These are phyloP conservation scores for Taurulus bubalis DNA, from an alignment of 2,113 vertebrate species.

Conservation along the genomic window DNA sequence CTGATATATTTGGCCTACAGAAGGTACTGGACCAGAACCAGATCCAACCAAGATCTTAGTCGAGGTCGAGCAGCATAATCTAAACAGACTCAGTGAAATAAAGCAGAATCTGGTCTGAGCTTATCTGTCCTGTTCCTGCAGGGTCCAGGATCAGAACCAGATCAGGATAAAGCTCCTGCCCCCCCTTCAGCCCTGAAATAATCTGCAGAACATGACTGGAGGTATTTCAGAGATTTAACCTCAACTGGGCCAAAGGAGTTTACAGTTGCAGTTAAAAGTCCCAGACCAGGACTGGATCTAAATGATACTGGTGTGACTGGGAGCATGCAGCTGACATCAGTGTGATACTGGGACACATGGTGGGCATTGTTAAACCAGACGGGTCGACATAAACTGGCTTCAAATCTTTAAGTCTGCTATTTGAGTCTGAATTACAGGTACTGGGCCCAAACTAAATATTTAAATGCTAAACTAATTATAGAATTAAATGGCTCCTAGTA, in stretches of 20 bases:
- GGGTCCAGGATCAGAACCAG: neutral
- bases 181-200: constrained; percentile 15
- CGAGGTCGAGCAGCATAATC: neutral
- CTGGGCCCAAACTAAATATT: neutral
- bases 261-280: constrained; percentile 19
- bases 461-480: too few relatives aligned
- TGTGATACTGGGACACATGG: neutral
- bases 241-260: constrained; percentile 38
- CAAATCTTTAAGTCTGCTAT: neutral
- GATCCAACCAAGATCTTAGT: neutral
- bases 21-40: neutral
- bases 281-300: constrained; percentile 3
- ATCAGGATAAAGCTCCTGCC: neutral
- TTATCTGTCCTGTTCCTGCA: neutral
- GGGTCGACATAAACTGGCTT: neutral
- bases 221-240: constrained; percentile 56
- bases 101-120: neutral
- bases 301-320: neutral
- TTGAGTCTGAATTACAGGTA: neutral
- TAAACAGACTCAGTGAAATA: neutral
- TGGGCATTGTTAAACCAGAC: neutral
- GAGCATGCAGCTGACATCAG: neutral
- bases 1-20: too few relatives aligned
- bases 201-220: constrained; percentile 67
- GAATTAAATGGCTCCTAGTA: too few relatives aligned